These are phyloP conservation scores for Macroteleia sp. DNA, from an alignment of 2,888 invertebrate genomes.

Conservation along the genomic window DNA sequence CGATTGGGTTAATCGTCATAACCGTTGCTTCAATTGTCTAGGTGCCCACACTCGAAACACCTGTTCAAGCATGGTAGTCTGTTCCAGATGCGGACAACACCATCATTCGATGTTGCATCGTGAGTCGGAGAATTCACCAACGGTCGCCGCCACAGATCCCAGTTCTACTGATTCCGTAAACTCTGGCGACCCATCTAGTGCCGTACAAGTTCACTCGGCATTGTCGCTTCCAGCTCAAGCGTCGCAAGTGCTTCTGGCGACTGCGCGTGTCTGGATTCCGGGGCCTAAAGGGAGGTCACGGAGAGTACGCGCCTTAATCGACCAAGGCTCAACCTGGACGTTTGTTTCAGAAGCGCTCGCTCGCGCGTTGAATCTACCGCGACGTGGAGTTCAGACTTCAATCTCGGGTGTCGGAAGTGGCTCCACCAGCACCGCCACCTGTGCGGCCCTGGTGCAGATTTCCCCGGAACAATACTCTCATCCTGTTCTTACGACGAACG, in stretches of 20 bases:
- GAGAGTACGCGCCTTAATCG: not conserved
- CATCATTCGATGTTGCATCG: constrained; percentile 6
- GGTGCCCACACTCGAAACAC: not conserved
- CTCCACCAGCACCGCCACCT: not conserved
- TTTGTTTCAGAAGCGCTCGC: not conserved
- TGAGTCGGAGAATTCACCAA: not conserved
- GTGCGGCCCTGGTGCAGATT: not conserved
- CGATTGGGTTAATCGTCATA: not conserved
- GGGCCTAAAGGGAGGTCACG: not conserved
- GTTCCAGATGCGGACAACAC: not conserved
- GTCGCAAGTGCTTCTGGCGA: not conserved
- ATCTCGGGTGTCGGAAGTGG: not conserved
- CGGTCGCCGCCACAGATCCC: not conserved
- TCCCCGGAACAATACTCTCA: not conserved
- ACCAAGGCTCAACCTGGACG: not conserved
- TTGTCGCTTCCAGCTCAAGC: not conserved
- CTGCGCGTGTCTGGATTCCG: not conserved
- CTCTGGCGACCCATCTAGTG: not conserved
- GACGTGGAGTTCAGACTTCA: not conserved
- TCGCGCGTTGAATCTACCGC: not conserved
- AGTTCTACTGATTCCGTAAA: not conserved
- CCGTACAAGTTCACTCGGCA: not conserved
- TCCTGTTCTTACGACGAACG: not conserved
- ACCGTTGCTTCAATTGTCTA: constrained; percentile 1
- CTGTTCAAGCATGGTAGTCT: not conserved